phyloP scores from a whole-genome alignment of 2,888 invertebrate genomes.

The Diogma glabrata region DNA sequence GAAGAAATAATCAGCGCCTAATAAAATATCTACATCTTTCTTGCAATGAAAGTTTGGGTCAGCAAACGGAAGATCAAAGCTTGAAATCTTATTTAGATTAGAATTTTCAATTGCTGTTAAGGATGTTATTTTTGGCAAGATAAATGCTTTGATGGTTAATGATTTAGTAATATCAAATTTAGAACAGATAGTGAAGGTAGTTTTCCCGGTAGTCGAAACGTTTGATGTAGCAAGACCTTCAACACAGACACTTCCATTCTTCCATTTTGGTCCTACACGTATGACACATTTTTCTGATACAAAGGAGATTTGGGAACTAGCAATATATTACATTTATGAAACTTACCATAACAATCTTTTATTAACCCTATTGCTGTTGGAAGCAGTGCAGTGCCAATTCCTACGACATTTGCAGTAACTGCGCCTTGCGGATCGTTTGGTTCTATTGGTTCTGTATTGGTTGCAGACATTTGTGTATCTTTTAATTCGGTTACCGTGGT shows the following conservation, averaged over 20 bases:
- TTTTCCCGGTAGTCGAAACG: neutral
- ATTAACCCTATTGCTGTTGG: no score
- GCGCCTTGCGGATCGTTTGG: no score
- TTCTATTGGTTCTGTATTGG: no score
- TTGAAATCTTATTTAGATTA: neutral
- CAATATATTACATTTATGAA: no score
- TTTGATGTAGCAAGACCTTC: conserved; percentile 3
- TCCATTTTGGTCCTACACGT: conserved; percentile 10
- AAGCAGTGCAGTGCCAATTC: no score
- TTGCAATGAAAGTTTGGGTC: neutral
- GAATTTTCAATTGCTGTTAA: neutral
- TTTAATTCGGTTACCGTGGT: neutral
- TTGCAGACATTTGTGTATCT: no score
- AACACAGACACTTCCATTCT: neutral
- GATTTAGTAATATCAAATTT: neutral
- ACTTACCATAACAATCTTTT: no score
- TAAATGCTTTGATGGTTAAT: neutral
- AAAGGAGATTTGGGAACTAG: no score
- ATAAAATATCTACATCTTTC: neutral
- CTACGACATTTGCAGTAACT: no score
- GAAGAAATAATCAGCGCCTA: no score
- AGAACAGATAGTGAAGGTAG: neutral
- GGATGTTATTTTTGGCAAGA: neutral
- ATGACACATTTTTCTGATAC: conserved; percentile 14
- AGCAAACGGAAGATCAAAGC: neutral